phyloP scores from a whole-genome alignment of 2,797 vertebrate species.

The Dendrocincla fuliginosa region DNA sequence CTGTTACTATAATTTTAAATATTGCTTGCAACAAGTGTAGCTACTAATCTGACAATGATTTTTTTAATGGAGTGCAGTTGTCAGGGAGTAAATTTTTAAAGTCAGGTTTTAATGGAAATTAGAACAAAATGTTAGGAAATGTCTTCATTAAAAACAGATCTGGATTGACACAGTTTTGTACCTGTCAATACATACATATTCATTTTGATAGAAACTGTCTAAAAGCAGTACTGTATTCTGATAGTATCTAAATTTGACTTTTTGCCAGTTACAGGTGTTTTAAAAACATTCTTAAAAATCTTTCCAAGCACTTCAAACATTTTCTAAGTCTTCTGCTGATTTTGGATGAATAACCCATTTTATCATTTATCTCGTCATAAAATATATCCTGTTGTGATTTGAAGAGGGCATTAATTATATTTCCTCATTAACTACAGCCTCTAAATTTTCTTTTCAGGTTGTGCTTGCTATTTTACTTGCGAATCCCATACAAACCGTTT shows the following conservation, averaged over 20 bases:
- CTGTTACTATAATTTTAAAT: background rate
- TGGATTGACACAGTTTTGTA: background rate
- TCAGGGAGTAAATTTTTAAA: background rate
- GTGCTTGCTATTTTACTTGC: background rate
- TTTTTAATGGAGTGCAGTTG: background rate
- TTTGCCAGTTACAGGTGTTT: background rate
- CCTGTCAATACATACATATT: background rate
- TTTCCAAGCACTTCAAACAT: background rate
- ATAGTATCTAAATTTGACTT: background rate
- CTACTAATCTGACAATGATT: constrained; percentile 3
- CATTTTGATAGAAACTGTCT: background rate
- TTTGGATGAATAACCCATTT: background rate
- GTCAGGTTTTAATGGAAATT: background rate
- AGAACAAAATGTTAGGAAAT: background rate
- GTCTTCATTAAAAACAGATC: background rate
- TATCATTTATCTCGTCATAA: background rate
- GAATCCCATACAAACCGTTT: background rate
- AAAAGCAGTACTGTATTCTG: background rate
- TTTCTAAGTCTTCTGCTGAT: background rate
- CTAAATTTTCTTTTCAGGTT: background rate
- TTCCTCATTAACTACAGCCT: background rate
- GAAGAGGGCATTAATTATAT: background rate
- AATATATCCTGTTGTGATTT: background rate
- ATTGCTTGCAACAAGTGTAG: background rate
- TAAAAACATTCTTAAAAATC: background rate